Percentiles rank a stretch among this genome's conserved stretches.
Conservation (phyloP, 2,888 invertebrate genomes). For the Agrotis exclamationis region DNA sequence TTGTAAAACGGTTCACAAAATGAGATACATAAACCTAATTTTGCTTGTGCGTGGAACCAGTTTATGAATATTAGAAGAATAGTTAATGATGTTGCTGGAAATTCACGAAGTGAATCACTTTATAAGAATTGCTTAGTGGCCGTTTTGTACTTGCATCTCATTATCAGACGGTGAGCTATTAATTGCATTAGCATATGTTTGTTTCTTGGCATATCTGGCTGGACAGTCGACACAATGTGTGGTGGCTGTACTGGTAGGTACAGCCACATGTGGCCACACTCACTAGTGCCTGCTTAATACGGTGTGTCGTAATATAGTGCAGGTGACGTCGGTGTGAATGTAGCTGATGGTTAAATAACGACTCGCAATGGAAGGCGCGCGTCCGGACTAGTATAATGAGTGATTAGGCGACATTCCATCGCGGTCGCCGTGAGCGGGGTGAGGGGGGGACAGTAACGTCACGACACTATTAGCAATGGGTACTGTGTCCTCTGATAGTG, state of each 20-base stretch:
- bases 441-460: constrained; percentile 5
- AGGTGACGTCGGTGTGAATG: constrained; percentile 27
- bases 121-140: too few species aligned
- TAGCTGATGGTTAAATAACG: constrained; percentile 42
- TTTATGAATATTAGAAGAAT: too few species aligned
- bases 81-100: too few species aligned
- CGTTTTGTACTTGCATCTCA: too few species aligned
- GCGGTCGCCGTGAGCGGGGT: background rate
- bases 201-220: background rate
- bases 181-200: too few species aligned
- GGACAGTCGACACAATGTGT: too few species aligned
- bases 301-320: constrained; percentile 9
- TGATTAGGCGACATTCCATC: constrained; percentile 57
- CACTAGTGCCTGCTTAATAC: constrained; percentile 1
- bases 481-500: too few species aligned
- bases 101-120: too few species aligned
- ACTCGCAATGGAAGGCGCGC: background rate
- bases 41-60: too few species aligned
- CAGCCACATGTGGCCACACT: background rate
- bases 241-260: background rate
- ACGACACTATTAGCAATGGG: constrained; percentile 8
- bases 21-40: too few species aligned
- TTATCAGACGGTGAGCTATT: too few species aligned
- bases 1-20: too few species aligned
- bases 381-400: constrained; percentile 34